Evolutionary conservation across 2,888 invertebrate species (phyloP).

Genomic region (Anoplius nigerrimus): DNA sequence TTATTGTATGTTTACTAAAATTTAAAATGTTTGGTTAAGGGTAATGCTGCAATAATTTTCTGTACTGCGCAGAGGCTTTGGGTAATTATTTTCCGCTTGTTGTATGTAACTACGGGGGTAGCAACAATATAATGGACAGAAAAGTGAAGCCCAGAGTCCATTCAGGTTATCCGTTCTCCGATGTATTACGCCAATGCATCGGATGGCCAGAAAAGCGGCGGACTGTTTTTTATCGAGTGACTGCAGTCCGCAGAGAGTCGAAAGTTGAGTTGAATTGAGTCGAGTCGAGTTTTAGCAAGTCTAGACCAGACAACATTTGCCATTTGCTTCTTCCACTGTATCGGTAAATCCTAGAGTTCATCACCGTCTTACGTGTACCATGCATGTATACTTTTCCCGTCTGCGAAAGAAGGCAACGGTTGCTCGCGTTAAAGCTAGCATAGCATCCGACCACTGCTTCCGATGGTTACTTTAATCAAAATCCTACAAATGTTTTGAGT

Average conservation of each 20-base stretch:
- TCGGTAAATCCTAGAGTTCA: slow-evolving; percentile 38
- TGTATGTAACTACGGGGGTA: too few relatives aligned
- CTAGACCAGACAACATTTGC: slow-evolving; percentile 64
- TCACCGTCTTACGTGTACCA: slow-evolving; percentile 36
- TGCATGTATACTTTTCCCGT: slow-evolving; percentile 13
- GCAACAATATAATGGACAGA: too few relatives aligned
- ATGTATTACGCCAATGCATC: slow-evolving; percentile 56
- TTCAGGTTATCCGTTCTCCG: background rate
- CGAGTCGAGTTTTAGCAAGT: slow-evolving; percentile 57
- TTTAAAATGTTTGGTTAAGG: too few relatives aligned
- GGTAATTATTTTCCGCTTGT: too few relatives aligned
- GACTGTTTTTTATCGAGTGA: slow-evolving; percentile 68
- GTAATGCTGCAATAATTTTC: too few relatives aligned
- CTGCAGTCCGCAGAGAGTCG: slow-evolving; percentile 64
- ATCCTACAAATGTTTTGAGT: too few relatives aligned
- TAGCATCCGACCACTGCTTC: too few relatives aligned
- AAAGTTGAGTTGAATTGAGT: slow-evolving; percentile 48
- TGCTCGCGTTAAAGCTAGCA: slow-evolving; percentile 43
- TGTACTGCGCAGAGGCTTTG: too few relatives aligned
- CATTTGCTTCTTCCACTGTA: slow-evolving; percentile 37
- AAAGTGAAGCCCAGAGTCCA: too few relatives aligned
- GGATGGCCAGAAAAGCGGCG: slow-evolving; percentile 61
- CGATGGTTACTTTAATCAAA: too few relatives aligned
- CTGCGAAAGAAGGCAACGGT: slow-evolving; percentile 37
- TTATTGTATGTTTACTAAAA: too few relatives aligned